Percentiles rank a stretch among this genome's conserved stretches.
Conservation (phyloP, 2,797 vertebrate genomes). For the Percopsis omiscomaycus region DNA sequence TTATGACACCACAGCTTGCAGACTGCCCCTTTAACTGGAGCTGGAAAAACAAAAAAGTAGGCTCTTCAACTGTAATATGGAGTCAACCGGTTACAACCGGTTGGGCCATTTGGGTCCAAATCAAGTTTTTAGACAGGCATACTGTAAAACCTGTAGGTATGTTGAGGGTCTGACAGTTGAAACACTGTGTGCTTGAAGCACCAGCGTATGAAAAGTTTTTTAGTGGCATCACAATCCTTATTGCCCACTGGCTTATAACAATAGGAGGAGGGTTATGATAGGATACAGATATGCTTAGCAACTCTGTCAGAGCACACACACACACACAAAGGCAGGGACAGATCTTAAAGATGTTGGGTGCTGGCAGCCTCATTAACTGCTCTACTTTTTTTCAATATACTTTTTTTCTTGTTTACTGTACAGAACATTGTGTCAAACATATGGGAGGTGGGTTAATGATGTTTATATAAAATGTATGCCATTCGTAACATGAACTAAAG, state of each 20-base stretch:
- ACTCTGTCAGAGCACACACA: conserved; percentile 39
- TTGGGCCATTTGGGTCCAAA: conserved; percentile 9
- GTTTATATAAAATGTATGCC: not conserved
- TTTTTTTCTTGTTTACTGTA: not conserved
- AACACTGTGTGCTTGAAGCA: not conserved
- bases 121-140: not conserved
- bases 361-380: conserved; percentile 6
- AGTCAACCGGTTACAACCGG: not conserved
- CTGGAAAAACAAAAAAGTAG: not conserved
- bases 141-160: not conserved
- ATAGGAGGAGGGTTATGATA: conserved; percentile 51
- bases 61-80: not conserved
- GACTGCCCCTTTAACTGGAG: too few relatives aligned
- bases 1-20: too few relatives aligned
- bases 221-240: conserved; percentile 60
- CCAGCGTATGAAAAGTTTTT: conserved; percentile 55
- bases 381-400: conserved; percentile 8
- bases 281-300: conserved; percentile 63
- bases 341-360: conserved; percentile 23
- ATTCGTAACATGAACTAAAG: not conserved
- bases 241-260: conserved; percentile 60
- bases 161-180: conserved; percentile 15
- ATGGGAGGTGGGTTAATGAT: not conserved
- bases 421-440: conserved; percentile 14
- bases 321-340: conserved; percentile 24